Conservation (phyloP, 30 jellyfish, hydroid and myxozoan species). For the Cassiopea xamachana region DNA sequence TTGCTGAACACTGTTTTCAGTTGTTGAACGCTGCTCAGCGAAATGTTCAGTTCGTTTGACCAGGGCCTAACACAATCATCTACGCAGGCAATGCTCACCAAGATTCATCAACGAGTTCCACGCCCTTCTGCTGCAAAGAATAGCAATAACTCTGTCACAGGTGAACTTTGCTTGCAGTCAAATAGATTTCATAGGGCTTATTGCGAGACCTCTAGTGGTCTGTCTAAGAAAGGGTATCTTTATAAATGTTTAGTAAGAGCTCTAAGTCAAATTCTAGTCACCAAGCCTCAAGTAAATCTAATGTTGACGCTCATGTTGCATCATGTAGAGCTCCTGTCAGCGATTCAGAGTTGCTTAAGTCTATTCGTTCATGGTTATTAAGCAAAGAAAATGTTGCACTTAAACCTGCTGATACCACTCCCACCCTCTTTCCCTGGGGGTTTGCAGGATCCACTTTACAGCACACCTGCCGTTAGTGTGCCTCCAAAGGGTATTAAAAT, state of each 20-base stretch:
- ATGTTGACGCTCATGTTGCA: background rate
- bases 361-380: background rate
- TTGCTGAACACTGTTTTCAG: no score
- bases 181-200: background rate
- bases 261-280: background rate
- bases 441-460: slow-evolving; percentile 28
- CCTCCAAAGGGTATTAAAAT: background rate
- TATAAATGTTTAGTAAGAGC: slow-evolving; percentile 9
- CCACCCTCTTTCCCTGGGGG: background rate
- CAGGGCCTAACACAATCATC: background rate
- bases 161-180: background rate
- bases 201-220: slow-evolving; percentile 17
- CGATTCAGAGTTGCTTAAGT: slow-evolving; percentile 1
- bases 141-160: background rate
- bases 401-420: background rate
- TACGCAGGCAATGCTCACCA: background rate
- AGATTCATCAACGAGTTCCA: background rate
- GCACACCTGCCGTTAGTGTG: slow-evolving; percentile 20
- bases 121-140: background rate
- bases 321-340: background rate
- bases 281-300: background rate
- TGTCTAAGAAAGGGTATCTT: background rate
- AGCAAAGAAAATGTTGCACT: slow-evolving; percentile 8
- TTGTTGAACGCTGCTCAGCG: no score
- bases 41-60: no score